Evolutionary conservation across 1,140 invertebrate species (phyloP), one percentile per base, ranked within the genome.

Genomic region (Tetraneura akinire): DNA sequence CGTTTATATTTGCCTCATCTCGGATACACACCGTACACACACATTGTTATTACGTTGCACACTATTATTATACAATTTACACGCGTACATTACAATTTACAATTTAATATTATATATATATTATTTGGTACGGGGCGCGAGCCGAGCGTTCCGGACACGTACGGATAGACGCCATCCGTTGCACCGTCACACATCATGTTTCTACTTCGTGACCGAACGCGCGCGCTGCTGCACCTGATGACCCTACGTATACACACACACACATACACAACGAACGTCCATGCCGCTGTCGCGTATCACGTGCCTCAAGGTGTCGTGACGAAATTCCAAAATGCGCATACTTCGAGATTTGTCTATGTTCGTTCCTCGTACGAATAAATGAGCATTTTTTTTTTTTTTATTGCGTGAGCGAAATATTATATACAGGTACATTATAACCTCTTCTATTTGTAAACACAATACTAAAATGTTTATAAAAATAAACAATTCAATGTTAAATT

Each of bases 271-370:
- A 23, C 23, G 21, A 55, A n/a, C n/a, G 21, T 13, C 5, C 23
- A 21, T 14, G 57, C 23, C 51, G 26, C 26, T 14, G 60, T 6
- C 13, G 57, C 57, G 8, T 29, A n/a, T 37, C 60, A 37, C 60
- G 60, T n/a, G 60, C 29, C 29, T 26, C 29, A 64, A 64, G 10
- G 29, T 37, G 29, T 42, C 62, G 62, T 29, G 62, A 64, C 62
- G 62, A 64, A 64, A 64, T 64, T 64, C 62, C 62, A 21, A 42
- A 42, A 64, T 29, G 26, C 60, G 29, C 60, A 62, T 62, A 29
- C 26, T 32, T 13, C 13, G 10, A 32, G 60, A 62, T 23, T 62
- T 14, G 26, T 32, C 29, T 62, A 26, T n/a, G n/a, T n/a, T n/a
- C n/a, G n/a, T n/a, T n/a, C n/a, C n/a, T n/a, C n/a, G n/a, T n/a